A percentile compares a stretch with the other conserved stretches of the same genome.
Conservation (phyloP, 2,797 vertebrate species). For the Pangasius larnaudii region DNA sequence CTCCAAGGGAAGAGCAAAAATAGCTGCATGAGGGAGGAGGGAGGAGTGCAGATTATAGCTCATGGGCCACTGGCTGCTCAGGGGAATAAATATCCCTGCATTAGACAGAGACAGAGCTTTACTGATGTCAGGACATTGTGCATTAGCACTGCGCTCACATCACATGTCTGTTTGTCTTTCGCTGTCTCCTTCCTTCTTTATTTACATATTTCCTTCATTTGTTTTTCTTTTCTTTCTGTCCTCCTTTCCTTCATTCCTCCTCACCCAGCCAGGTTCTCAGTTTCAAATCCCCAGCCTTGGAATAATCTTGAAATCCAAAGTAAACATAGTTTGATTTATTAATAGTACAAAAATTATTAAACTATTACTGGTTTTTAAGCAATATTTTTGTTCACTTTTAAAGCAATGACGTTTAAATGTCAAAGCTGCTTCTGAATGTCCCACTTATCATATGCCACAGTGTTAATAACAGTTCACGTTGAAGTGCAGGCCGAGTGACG, state of each 20-base stretch:
- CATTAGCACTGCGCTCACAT: neutral
- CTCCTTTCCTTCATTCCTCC: neutral
- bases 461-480: slow-evolving; percentile 8
- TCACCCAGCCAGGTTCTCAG: slow-evolving; percentile 9
- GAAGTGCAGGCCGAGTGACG: slow-evolving; percentile 32
- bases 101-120: neutral
- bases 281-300: slow-evolving; percentile 29
- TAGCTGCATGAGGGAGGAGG: neutral
- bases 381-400: slow-evolving; percentile 37
- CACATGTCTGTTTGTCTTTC: neutral
- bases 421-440: slow-evolving; percentile 27
- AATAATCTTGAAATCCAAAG: slow-evolving; percentile 29
- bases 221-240: neutral
- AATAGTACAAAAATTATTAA: slow-evolving; percentile 48
- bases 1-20: slow-evolving; percentile 20
- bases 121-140: neutral
- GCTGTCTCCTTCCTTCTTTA: neutral
- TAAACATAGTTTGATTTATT: slow-evolving; percentile 11
- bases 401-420: slow-evolving; percentile 26
- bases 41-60: neutral
- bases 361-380: slow-evolving; percentile 28
- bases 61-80: neutral
- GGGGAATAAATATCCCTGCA: neutral
- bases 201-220: slow-evolving; percentile 18
- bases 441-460: slow-evolving; percentile 18